These are phyloP conservation scores for Megalopta genalis DNA, from an alignment of 1,140 invertebrate genomes.

Conservation along the genomic window DNA sequence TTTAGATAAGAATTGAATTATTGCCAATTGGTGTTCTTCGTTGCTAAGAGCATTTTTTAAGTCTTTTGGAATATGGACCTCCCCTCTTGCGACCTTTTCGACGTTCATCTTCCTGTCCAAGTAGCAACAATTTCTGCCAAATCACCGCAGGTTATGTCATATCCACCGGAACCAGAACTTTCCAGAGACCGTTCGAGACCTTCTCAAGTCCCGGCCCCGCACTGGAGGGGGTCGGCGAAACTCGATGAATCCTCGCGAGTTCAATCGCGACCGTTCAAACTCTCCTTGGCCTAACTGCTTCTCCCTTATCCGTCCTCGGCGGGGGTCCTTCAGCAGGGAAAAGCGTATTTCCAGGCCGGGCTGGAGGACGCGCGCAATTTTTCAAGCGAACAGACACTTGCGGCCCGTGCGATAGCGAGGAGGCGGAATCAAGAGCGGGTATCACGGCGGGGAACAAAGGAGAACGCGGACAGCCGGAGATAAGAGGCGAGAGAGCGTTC, in stretches of 20 bases:
- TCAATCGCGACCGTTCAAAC: background rate
- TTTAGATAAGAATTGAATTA: too few relatives aligned
- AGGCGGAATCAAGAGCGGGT: slow-evolving; percentile 15
- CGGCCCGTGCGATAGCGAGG: background rate
- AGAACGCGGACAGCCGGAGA: background rate
- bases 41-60: too few relatives aligned
- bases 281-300: background rate
- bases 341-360: background rate
- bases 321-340: background rate
- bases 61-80: too few relatives aligned
- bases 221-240: too few relatives aligned
- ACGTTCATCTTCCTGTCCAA: too few relatives aligned
- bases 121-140: too few relatives aligned
- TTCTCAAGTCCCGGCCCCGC: too few relatives aligned
- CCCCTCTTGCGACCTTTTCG: too few relatives aligned
- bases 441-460: slow-evolving; percentile 16
- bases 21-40: too few relatives aligned
- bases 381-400: slow-evolving; percentile 35
- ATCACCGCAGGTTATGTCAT: too few relatives aligned
- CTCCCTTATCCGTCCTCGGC: background rate
- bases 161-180: too few relatives aligned
- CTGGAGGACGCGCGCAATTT: slow-evolving; percentile 28
- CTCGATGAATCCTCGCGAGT: background rate
- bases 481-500: background rate
- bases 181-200: too few relatives aligned